A percentile compares a stretch with the other conserved stretches of the same genome.
phyloP scores from a whole-genome alignment of 2,113 vertebrate species.

The Solenodon paradoxus region DNA sequence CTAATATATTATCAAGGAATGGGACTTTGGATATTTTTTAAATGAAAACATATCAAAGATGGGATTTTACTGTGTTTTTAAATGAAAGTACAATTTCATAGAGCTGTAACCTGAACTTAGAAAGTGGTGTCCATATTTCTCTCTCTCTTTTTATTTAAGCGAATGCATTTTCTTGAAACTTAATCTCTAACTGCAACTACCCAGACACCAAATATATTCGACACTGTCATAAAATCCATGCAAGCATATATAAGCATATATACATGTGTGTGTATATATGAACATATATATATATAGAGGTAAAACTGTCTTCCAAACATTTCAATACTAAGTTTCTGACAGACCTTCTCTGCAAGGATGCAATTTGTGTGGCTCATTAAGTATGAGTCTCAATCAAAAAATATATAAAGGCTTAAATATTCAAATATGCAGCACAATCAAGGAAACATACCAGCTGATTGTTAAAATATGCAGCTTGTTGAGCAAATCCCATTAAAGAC shows the following conservation, averaged over 20 bases:
- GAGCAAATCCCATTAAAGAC: slow-evolving; percentile 57
- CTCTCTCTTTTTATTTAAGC: too few species aligned
- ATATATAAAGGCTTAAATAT: slow-evolving; percentile 6
- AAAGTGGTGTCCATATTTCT: not conserved
- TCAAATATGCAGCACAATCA: slow-evolving; percentile 72
- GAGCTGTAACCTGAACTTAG: not conserved
- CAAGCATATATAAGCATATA: not conserved
- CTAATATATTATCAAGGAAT: not conserved
- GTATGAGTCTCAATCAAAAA: slow-evolving; percentile 59
- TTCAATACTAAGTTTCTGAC: not conserved
- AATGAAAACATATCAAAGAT: not conserved
- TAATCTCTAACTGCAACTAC: not conserved
- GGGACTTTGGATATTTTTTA: not conserved
- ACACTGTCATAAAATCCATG: not conserved
- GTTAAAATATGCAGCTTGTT: slow-evolving; percentile 70
- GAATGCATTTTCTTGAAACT: not conserved
- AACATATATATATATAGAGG: not conserved
- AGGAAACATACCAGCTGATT: slow-evolving; percentile 21
- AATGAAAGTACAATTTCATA: not conserved
- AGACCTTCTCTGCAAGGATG: not conserved
- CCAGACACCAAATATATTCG: not conserved
- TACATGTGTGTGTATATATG: not conserved
- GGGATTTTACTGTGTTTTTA: not conserved
- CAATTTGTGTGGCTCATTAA: slow-evolving; percentile 56
- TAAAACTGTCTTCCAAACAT: not conserved